Percentiles rank a stretch among this genome's conserved stretches.
These are phyloP conservation scores for Phalacrocorax pelagicus DNA, from an alignment of 2,113 vertebrate species.

Conservation along the genomic window DNA sequence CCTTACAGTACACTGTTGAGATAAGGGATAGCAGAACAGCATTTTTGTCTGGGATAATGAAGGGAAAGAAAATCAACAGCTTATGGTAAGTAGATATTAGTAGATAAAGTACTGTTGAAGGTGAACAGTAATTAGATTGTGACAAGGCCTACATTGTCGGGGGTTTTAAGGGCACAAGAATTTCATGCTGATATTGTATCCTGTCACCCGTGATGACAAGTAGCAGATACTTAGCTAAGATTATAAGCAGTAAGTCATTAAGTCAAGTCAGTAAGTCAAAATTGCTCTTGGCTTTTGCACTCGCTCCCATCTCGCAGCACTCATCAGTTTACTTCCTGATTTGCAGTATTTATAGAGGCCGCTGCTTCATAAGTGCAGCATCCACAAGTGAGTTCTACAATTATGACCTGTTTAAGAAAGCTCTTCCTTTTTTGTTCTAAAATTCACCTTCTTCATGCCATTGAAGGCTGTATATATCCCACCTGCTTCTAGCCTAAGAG, in stretches of 20 bases:
- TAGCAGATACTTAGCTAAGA: neutral
- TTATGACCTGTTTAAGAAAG: neutral
- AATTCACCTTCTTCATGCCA: neutral
- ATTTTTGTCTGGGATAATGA: neutral
- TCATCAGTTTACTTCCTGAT: neutral
- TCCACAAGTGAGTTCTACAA: neutral
- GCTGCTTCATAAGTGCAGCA: neutral
- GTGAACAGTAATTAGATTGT: neutral
- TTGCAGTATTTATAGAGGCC: neutral
- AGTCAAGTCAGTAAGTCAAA: neutral
- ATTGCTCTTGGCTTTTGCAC: neutral
- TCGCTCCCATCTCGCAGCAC: neutral
- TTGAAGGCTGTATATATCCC: neutral
- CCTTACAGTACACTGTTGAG: neutral
- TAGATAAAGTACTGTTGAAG: neutral
- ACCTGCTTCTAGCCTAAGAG: neutral
- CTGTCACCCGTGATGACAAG: neutral
- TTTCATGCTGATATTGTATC: neutral
- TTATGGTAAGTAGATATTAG: neutral
- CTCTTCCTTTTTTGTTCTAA: neutral
- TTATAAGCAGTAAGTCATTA: neutral
- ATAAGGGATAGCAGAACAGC: neutral
- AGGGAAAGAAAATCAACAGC: neutral
- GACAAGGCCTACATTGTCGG: neutral
- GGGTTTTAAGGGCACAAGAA: neutral